A percentile compares a stretch with the other conserved stretches of the same genome.
Evolutionary conservation across 2,797 vertebrate genomes (phyloP).

Genomic region (Hippocampus kuda): DNA sequence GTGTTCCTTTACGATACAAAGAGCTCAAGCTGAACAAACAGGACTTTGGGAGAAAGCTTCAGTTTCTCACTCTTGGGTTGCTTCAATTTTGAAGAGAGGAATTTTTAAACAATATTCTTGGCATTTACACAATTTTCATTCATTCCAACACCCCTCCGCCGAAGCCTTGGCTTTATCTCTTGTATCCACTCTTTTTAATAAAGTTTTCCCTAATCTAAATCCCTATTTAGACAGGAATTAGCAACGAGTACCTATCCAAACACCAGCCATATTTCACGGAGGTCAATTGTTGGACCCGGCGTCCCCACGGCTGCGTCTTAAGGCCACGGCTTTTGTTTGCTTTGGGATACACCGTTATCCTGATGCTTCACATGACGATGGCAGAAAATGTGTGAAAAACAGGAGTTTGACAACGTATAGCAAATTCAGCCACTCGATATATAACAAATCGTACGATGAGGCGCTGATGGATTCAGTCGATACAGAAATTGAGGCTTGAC

Average conservation of each 20-base stretch:
- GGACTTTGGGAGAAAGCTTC: not conserved
- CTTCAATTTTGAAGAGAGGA: not conserved
- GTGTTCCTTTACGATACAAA: not conserved
- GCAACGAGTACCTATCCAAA: not conserved
- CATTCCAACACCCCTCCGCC: not conserved
- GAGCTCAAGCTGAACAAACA: not conserved
- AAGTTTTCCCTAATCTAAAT: too few relatives aligned
- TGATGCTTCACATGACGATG: not conserved
- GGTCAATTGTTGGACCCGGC: not conserved
- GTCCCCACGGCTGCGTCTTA: not conserved
- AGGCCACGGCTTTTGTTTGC: not conserved
- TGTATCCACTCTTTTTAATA: conserved; percentile 2
- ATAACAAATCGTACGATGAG: not conserved
- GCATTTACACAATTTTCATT: not conserved
- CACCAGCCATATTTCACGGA: not conserved
- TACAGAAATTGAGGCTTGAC: too few relatives aligned
- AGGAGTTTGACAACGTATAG: too few relatives aligned
- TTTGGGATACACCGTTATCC: not conserved
- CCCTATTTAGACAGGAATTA: not conserved
- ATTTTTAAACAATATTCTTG: not conserved
- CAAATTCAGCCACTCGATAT: too few relatives aligned
- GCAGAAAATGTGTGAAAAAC: too few relatives aligned
- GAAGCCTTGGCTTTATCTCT: not conserved
- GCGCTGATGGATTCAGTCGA: not conserved
- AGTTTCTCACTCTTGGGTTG: not conserved